Evolutionary conservation across 2,797 vertebrate genomes (phyloP).

Genomic region (Enteromius afrohamiltoni): DNA sequence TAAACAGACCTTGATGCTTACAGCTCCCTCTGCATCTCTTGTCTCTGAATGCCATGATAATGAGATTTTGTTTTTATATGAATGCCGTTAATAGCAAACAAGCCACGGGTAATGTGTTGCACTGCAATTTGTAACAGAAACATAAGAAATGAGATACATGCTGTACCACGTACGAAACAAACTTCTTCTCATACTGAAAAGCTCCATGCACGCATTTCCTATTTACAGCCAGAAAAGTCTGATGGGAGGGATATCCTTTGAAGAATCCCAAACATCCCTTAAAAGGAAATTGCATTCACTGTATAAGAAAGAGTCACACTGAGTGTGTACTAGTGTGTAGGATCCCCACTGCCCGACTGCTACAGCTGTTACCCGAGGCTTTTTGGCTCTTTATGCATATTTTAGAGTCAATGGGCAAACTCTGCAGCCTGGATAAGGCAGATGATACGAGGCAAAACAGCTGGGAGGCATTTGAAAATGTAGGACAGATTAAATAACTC

Average conservation of each 20-base stretch:
- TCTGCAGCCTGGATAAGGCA: slow-evolving; percentile 34
- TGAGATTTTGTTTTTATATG: slow-evolving; percentile 48
- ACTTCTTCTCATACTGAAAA: slow-evolving; percentile 33
- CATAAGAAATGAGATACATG: slow-evolving; percentile 23
- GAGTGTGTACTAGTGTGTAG: slow-evolving; percentile 5
- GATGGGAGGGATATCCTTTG: slow-evolving; percentile 17
- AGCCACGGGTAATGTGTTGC: background rate
- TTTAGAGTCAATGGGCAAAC: slow-evolving; percentile 52
- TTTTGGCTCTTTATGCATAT: slow-evolving; percentile 52
- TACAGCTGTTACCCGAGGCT: slow-evolving; percentile 33
- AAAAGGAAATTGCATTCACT: slow-evolving; percentile 43
- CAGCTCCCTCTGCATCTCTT: slow-evolving; percentile 4
- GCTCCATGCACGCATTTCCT: slow-evolving; percentile 34
- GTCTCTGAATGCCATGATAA: slow-evolving; percentile 15
- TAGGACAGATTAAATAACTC: slow-evolving; percentile 39
- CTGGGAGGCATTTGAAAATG: slow-evolving; percentile 27
- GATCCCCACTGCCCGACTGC: slow-evolving; percentile 12
- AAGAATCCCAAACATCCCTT: slow-evolving; percentile 39
- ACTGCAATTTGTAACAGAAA: slow-evolving; percentile 36
- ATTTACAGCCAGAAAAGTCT: slow-evolving; percentile 39
- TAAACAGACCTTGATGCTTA: slow-evolving; percentile 2
- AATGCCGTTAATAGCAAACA: slow-evolving; percentile 43
- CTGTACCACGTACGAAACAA: slow-evolving; percentile 14
- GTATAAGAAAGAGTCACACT: slow-evolving; percentile 17
- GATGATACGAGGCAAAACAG: slow-evolving; percentile 42